Evolutionary conservation across 2,113 vertebrate genomes (phyloP).

Genomic region (Ictidomys tridecemlineatus): DNA sequence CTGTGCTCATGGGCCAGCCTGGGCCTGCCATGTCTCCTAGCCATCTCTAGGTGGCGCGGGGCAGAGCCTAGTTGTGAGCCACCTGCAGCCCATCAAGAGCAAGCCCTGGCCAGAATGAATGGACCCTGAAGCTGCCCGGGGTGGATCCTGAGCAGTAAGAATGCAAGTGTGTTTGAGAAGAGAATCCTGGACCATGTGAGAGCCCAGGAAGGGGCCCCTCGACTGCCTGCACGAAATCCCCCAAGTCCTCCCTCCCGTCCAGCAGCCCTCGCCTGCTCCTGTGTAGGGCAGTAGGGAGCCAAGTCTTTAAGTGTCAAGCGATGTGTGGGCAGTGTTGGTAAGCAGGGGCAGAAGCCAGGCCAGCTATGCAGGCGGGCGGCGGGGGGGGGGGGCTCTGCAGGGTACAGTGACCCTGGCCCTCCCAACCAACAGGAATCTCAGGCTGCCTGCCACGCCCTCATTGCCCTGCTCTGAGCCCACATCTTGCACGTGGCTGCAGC

Average conservation of each 20-base stretch:
- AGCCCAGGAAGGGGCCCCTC: background rate
- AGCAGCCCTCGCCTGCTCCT: background rate
- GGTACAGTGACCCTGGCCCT: background rate
- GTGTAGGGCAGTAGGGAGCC: background rate
- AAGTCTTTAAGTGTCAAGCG: background rate
- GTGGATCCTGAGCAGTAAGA: rapidly evolving
- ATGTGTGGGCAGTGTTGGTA: rapidly evolving
- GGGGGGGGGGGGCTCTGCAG: background rate
- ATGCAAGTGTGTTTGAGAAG: rapidly evolving
- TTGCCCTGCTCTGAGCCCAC: background rate
- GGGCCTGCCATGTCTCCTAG: no score
- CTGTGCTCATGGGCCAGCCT: background rate
- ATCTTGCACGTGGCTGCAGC: rapidly evolving
- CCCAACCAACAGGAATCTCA: rapidly evolving
- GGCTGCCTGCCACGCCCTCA: rapidly evolving
- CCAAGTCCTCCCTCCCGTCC: background rate
- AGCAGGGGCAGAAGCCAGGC: background rate
- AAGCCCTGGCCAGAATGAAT: rapidly evolving
- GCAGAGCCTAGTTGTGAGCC: background rate
- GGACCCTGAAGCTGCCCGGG: rapidly evolving
- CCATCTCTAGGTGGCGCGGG: background rate
- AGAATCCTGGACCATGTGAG: background rate
- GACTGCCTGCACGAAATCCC: background rate
- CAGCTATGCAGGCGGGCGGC: background rate
- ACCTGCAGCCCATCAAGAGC: rapidly evolving